Evolutionary conservation across 2,888 invertebrate species (phyloP).

Genomic region (Sesamia inferens): DNA sequence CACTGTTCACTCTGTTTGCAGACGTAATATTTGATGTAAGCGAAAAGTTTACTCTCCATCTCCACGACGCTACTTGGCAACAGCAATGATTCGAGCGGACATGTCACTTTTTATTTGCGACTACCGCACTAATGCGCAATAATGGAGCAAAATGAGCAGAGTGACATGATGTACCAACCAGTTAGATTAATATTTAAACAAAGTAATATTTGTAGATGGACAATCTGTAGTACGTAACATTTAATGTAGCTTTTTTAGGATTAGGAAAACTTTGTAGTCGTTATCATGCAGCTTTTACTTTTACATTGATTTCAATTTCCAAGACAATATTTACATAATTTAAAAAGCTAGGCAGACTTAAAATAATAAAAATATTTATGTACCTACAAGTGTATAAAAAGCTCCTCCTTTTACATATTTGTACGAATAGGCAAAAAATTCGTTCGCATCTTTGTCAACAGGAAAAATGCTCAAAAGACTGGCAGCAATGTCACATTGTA

Average conservation of each 20-base stretch:
- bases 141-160: conserved; percentile 66
- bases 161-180: conserved; percentile 37
- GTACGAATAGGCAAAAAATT: neutral
- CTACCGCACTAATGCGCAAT: conserved; percentile 60
- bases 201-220: conserved; percentile 39
- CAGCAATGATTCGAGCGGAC: conserved; percentile 67
- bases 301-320: neutral
- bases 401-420: neutral
- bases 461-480: neutral
- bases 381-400: neutral
- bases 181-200: conserved; percentile 40
- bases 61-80: conserved; percentile 56
- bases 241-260: conserved; percentile 13
- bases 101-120: conserved; percentile 73
- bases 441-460: neutral
- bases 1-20: conserved; percentile 11
- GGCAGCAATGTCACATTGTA: neutral
- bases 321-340: neutral
- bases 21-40: conserved; percentile 66
- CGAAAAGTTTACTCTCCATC: conserved; percentile 54
- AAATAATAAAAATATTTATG: neutral
- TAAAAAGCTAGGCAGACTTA: neutral
- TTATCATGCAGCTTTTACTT: neutral
- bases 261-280: neutral
- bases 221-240: conserved; percentile 24